Evolutionary conservation across 35 echinoderm and acorn worm species (phyloP).

Genomic region (Patiria miniata): DNA sequence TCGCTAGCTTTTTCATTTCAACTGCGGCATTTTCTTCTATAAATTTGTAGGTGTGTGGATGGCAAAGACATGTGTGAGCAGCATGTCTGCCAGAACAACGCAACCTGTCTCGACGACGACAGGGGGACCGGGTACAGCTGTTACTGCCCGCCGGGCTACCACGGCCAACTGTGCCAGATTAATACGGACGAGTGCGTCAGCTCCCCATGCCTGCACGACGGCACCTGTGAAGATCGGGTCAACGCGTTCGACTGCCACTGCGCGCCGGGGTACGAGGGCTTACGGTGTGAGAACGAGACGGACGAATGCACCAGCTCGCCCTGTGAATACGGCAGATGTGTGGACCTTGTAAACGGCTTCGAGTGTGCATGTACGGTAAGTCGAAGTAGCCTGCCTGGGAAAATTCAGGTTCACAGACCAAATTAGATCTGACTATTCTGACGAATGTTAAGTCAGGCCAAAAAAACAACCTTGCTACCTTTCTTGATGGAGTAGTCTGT

Average conservation of each 20-base stretch:
- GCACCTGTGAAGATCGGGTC: neutral
- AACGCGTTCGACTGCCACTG: neutral
- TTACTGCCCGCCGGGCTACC: neutral
- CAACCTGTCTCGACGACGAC: neutral
- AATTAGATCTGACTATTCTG: no score
- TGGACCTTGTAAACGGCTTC: neutral
- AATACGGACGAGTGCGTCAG: constrained; percentile 31
- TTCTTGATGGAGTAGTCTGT: no score
- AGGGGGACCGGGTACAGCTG: neutral
- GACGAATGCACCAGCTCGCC: neutral
- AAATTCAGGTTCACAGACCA: no score
- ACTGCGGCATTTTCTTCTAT: neutral
- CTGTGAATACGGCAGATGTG: neutral
- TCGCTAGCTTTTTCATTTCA: no score
- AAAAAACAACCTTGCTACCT: no score
- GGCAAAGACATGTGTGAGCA: neutral
- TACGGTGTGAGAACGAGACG: neutral
- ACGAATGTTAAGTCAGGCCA: no score
- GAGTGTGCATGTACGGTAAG: constrained; percentile 7
- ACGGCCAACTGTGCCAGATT: constrained; percentile 5
- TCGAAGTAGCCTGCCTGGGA: no score
- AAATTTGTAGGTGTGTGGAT: neutral
- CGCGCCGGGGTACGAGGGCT: neutral
- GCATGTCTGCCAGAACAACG: neutral
- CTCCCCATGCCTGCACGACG: constrained; percentile 22